Evolutionary conservation across 2,888 invertebrate species (phyloP), one percentile per base, ranked within the genome.

Genomic region (Hyppa rectilinea): DNA sequence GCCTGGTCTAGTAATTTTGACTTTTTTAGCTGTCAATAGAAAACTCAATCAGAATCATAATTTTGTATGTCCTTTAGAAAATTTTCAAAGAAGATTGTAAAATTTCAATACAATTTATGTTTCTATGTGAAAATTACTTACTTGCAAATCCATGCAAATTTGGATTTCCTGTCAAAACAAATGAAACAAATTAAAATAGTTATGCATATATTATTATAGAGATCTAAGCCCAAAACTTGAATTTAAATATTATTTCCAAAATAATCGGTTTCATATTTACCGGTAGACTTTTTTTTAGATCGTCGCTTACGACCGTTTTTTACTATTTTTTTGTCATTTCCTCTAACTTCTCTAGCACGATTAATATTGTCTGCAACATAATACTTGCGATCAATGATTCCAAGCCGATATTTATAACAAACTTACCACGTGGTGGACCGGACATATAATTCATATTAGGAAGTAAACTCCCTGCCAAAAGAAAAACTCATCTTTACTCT

Each of bases 401-500:
- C 36, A 47, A 60, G 12, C 7, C 26, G 40, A n/a, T 58, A 26
- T 29, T n/a, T 1, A 40, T 34, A n/a, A 34, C 29, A 59, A 69
- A 71, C 69, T 71, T 60, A 71, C 69, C 69, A 12, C 4, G 0
- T 1, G n/a, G 17, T 17, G 4, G 23, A 14, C 17, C 9, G 14
- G 6, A 29, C 17, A 36, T 20, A 9, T 58, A 17, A 38, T n/a
- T n/a, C n/a, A 4, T 10, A 47, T 40, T 12, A 36, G 70, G 43
- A 61, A 71, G 43, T 12, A 71, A 45, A 31, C 6, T 31, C n/a
- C 29, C 71, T 71, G 71, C 9, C 29, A 36, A 52, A 61, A 43
- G 14, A 43, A 43, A 43, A 50, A 26, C 4, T 14, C 4, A 14
- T 7, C 12, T n/a, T 31, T 67, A 67, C 12, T 56, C 6, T 5